Conservation (phyloP, 2,797 vertebrate species). For the Pangasius mekongensis region DNA sequence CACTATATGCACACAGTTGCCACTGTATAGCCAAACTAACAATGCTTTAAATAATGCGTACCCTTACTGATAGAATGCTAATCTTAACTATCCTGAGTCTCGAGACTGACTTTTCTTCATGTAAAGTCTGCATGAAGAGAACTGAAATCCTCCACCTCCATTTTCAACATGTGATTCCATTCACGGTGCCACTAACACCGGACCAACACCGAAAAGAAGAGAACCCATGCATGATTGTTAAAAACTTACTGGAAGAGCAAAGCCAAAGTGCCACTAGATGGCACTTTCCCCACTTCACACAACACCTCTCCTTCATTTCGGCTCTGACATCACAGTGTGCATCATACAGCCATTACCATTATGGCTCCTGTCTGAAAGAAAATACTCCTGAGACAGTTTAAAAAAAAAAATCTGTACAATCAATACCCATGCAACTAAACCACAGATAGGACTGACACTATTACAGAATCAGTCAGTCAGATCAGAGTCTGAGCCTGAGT, state of each 20-base stretch:
- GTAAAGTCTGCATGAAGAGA: too few relatives aligned
- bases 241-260: slow-evolving; percentile 17
- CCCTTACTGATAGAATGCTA: not conserved
- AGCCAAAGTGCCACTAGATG: slow-evolving; percentile 62
- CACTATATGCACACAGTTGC: not conserved
- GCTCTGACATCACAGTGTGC: slow-evolving; percentile 56
- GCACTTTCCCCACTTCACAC: slow-evolving; percentile 65
- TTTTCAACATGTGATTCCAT: not conserved
- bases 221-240: slow-evolving; percentile 16
- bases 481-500: slow-evolving; percentile 42
- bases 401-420: slow-evolving; percentile 37
- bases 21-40: not conserved
- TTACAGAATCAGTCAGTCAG: slow-evolving; percentile 47
- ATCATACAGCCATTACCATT: slow-evolving; percentile 54
- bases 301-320: slow-evolving; percentile 46
- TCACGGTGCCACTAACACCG: not conserved
- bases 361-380: slow-evolving; percentile 47
- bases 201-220: not conserved
- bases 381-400: slow-evolving; percentile 32
- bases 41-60: too few relatives aligned
- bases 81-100: not conserved
- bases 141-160: not conserved
- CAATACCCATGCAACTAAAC: slow-evolving; percentile 35
- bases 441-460: slow-evolving; percentile 29
- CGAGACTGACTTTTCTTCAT: not conserved